Conservation (phyloP, 2,888 invertebrate genomes). For the Atrina japonica region DNA sequence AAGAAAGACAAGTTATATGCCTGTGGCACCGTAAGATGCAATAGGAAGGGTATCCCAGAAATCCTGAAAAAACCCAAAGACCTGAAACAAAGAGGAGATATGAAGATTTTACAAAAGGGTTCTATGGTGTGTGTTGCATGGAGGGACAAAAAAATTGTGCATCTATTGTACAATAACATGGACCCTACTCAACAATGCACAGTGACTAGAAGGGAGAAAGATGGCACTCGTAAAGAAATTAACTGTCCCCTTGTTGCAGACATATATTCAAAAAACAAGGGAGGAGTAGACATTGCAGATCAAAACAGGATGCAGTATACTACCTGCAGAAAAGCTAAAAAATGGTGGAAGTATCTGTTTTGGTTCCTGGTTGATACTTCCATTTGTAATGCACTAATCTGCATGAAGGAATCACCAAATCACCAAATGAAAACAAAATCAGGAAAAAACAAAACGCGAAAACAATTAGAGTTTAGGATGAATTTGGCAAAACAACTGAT, state of each 20-base stretch:
- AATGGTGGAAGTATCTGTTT: no score
- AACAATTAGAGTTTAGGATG: not conserved
- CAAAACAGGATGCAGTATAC: slow-evolving; percentile 2
- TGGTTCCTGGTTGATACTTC: no score
- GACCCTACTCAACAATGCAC: not conserved
- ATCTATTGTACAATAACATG: slow-evolving; percentile 6
- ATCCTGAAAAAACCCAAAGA: not conserved
- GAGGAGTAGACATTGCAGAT: slow-evolving; percentile 24
- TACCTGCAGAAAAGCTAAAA: no score
- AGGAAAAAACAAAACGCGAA: not conserved
- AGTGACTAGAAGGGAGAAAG: slow-evolving; percentile 11
- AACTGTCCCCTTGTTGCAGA: slow-evolving; percentile 17
- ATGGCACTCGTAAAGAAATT: slow-evolving; percentile 15
- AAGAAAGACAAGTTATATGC: slow-evolving; percentile 1
- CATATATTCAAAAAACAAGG: slow-evolving; percentile 21
- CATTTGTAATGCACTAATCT: no score
- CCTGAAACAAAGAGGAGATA: not conserved
- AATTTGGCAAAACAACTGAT: no score
- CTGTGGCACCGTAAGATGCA: slow-evolving; percentile 3
- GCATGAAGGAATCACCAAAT: slow-evolving; percentile 14
- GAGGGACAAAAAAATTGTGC: slow-evolving; percentile 10
- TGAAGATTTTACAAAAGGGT: not conserved
- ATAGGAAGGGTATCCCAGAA: slow-evolving; percentile 10
- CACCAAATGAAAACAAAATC: not conserved
- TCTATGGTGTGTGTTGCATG: not conserved